Percentiles rank a stretch among this genome's conserved stretches.
phyloP scores from a whole-genome alignment of 2,888 invertebrate species.

The Cinara cedri region DNA sequence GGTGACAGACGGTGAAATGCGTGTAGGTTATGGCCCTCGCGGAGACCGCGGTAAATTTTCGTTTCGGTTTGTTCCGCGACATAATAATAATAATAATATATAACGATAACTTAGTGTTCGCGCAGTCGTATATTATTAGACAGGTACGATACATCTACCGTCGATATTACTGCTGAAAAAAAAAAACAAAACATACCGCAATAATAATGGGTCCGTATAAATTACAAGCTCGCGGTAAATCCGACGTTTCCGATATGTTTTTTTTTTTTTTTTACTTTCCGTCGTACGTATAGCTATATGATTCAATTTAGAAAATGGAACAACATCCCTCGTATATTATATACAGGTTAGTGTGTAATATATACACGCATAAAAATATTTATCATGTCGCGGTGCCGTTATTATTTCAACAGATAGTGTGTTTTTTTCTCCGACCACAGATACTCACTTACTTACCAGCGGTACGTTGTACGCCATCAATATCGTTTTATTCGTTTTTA shows the following conservation, averaged over 20 bases:
- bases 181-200: background rate
- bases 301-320: constrained; percentile 46
- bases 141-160: constrained; percentile 2
- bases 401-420: constrained; percentile 3
- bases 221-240: constrained; percentile 1
- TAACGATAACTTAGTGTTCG: too few relatives aligned
- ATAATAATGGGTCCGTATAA: constrained; percentile 6
- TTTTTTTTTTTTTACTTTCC: constrained; percentile 2
- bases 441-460: too few relatives aligned
- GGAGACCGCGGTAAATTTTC: too few relatives aligned
- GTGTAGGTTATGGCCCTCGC: too few relatives aligned
- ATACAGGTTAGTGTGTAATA: background rate
- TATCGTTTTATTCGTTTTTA: constrained; percentile 33
- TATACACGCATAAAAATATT: too few relatives aligned
- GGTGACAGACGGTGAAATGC: too few relatives aligned
- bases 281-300: background rate
- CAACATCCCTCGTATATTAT: background rate
- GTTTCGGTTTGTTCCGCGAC: too few relatives aligned
- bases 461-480: background rate
- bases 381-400: background rate
- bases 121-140: too few relatives aligned
- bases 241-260: constrained; percentile 16
- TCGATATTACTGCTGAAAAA: background rate
- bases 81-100: too few relatives aligned
- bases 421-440: constrained; percentile 5